Conservation (phyloP, 1,140 invertebrate genomes). For the Thalassaphorura encarpata region DNA sequence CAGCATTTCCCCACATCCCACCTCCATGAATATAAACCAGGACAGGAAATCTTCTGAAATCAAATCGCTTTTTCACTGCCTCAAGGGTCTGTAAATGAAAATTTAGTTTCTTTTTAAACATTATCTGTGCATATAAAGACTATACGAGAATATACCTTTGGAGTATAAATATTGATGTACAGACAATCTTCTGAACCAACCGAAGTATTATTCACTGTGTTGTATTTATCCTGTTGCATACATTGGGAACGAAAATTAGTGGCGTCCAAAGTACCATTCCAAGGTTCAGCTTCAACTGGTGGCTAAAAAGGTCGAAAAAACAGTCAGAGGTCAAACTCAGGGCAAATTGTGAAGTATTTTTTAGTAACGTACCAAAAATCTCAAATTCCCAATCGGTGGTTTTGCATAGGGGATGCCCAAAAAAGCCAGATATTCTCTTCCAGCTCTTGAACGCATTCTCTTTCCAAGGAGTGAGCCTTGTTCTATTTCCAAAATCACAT, state of each 20-base stretch:
- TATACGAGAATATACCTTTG: too few species aligned
- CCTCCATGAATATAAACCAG: too few species aligned
- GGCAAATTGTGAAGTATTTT: too few species aligned
- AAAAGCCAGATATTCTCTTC: constrained; percentile 18
- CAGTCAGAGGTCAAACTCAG: too few species aligned
- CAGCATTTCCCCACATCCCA: too few species aligned
- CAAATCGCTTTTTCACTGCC: too few species aligned
- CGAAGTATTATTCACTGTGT: neutral
- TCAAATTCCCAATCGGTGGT: constrained; percentile 14
- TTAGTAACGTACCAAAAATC: constrained; percentile 21
- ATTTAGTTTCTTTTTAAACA: too few species aligned
- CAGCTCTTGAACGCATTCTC: constrained; percentile 12
- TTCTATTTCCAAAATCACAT: constrained; percentile 23
- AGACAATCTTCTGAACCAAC: constrained; percentile 5
- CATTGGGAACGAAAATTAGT: constrained; percentile 10
- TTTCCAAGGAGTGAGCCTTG: constrained; percentile 17
- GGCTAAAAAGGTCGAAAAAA: too few species aligned
- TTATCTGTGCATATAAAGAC: too few species aligned
- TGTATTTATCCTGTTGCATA: constrained; percentile 13
- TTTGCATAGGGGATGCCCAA: constrained; percentile 17
- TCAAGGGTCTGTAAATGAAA: too few species aligned
- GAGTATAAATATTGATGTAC: neutral
- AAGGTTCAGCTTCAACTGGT: constrained; percentile 5
- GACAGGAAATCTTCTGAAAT: too few species aligned
- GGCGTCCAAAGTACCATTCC: constrained; percentile 13